These are phyloP conservation scores for Neogobius melanostomus DNA, from an alignment of 2,113 vertebrate species.

Conservation along the genomic window DNA sequence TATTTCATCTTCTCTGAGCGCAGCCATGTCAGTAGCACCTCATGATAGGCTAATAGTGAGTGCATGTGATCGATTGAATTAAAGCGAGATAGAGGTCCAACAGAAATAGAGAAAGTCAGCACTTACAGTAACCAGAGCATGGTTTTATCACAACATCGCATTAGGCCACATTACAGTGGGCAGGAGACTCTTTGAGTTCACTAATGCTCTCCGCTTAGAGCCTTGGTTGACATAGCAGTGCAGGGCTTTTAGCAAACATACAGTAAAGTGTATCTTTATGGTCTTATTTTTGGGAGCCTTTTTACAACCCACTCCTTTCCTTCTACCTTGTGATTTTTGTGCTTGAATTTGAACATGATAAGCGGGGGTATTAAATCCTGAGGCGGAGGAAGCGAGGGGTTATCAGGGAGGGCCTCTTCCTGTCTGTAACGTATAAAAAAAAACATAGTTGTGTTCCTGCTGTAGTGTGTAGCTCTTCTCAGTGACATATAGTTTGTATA, in stretches of 20 bases:
- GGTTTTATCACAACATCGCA: background rate
- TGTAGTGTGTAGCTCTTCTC: slow-evolving; percentile 15
- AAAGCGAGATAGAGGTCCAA: background rate
- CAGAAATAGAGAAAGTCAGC: background rate
- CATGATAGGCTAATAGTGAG: background rate
- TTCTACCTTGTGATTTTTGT: too few species aligned
- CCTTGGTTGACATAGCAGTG: background rate
- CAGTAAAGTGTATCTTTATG: background rate
- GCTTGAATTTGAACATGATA: too few species aligned
- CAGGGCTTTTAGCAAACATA: background rate
- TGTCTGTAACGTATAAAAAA: slow-evolving; percentile 31
- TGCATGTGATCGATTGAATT: background rate
- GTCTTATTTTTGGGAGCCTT: background rate
- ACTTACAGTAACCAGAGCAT: slow-evolving; percentile 2
- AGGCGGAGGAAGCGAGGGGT: slow-evolving; percentile 59
- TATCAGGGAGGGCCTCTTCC: slow-evolving; percentile 67
- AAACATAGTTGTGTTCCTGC: background rate
- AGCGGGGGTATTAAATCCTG: slow-evolving; percentile 49
- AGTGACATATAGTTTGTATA: slow-evolving; percentile 40
- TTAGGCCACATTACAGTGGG: background rate
- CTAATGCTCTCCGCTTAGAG: background rate
- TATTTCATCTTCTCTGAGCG: too few species aligned
- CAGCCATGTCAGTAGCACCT: too few species aligned
- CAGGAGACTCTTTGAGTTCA: background rate
- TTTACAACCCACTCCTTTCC: too few species aligned